Evolutionary conservation across 2,888 invertebrate species (phyloP).

Genomic region (Drosophila suboccidentalis): DNA sequence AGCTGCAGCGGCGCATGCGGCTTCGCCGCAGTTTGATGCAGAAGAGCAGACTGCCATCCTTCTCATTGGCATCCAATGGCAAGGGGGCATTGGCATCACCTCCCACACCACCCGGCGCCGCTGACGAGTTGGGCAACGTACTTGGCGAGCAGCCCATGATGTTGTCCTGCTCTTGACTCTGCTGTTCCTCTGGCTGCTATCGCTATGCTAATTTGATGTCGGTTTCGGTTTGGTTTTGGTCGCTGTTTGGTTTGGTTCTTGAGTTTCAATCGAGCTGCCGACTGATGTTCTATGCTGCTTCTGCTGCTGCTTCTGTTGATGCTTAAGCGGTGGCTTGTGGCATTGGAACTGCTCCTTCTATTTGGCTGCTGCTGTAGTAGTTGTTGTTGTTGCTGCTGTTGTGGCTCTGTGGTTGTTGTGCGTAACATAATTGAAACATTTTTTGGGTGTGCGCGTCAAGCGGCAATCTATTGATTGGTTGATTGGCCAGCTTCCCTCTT

Average conservation of each 20-base stretch:
- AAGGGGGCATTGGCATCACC: slow-evolving; percentile 45
- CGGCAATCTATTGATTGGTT: slow-evolving; percentile 60
- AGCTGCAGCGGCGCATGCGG: slow-evolving; percentile 80
- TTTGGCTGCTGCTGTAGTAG: slow-evolving; percentile 41
- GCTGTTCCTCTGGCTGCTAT: slow-evolving; percentile 31
- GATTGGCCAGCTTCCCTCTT: slow-evolving; percentile 53
- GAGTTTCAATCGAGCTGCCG: slow-evolving; percentile 44
- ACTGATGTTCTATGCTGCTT: slow-evolving; percentile 14
- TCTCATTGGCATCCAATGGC: slow-evolving; percentile 74
- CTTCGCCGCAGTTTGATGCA: slow-evolving; percentile 83
- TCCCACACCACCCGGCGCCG: slow-evolving; percentile 33
- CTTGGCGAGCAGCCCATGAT: slow-evolving; percentile 82
- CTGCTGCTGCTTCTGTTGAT: slow-evolving; percentile 13
- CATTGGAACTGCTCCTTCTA: slow-evolving; percentile 34
- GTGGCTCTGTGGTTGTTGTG: slow-evolving; percentile 48
- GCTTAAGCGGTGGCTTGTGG: slow-evolving; percentile 49
- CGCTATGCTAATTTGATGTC: slow-evolving; percentile 71
- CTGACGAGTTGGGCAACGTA: slow-evolving; percentile 62
- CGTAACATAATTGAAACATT: slow-evolving; percentile 77
- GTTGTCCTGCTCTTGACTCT: slow-evolving; percentile 26
- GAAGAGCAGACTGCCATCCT: slow-evolving; percentile 83
- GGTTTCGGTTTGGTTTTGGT: slow-evolving; percentile 65
- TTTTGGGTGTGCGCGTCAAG: slow-evolving; percentile 55
- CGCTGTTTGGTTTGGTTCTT: slow-evolving; percentile 59
- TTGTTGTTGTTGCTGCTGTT: slow-evolving; percentile 33